A percentile compares a stretch with the other conserved stretches of the same genome.
Evolutionary conservation across 2,888 invertebrate species (phyloP).

Genomic region (Chironomus riparius): DNA sequence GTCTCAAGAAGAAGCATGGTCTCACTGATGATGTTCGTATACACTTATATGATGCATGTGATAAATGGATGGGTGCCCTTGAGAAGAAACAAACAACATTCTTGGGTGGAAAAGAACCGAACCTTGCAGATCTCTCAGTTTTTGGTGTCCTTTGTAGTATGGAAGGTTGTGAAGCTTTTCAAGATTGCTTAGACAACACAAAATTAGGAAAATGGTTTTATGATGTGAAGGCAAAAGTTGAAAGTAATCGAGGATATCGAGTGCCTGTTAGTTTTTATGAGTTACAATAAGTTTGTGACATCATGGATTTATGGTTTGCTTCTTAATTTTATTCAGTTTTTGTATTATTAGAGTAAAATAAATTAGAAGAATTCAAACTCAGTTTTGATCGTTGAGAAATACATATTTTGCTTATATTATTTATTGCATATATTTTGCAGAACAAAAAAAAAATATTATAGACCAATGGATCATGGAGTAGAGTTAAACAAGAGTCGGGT

Average conservation of each 20-base stretch:
- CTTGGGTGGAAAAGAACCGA: slow-evolving; percentile 65
- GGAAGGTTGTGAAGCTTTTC: slow-evolving; percentile 85
- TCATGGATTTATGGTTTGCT: no score
- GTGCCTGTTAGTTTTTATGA: background rate
- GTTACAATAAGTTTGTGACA: no score
- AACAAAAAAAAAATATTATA: no score
- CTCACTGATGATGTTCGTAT: slow-evolving; percentile 80
- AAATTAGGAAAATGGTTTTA: slow-evolving; percentile 67
- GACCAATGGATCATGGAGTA: no score
- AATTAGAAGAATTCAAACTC: no score
- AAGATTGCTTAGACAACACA: slow-evolving; percentile 66
- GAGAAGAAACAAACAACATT: slow-evolving; percentile 61
- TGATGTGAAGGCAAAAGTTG: slow-evolving; percentile 50
- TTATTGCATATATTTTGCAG: no score
- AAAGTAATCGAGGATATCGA: slow-evolving; percentile 21
- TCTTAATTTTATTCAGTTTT: no score
- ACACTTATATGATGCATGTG: slow-evolving; percentile 82
- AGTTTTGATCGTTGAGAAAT: no score
- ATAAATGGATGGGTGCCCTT: slow-evolving; percentile 66
- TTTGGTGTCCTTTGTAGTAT: slow-evolving; percentile 87
- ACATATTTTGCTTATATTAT: no score
- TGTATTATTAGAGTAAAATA: no score
- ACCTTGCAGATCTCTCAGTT: slow-evolving; percentile 85
- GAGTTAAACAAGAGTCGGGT: no score
- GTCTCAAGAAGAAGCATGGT: slow-evolving; percentile 75